Conservation (phyloP, 2,797 vertebrate genomes). For the Xerus rutilus region DNA sequence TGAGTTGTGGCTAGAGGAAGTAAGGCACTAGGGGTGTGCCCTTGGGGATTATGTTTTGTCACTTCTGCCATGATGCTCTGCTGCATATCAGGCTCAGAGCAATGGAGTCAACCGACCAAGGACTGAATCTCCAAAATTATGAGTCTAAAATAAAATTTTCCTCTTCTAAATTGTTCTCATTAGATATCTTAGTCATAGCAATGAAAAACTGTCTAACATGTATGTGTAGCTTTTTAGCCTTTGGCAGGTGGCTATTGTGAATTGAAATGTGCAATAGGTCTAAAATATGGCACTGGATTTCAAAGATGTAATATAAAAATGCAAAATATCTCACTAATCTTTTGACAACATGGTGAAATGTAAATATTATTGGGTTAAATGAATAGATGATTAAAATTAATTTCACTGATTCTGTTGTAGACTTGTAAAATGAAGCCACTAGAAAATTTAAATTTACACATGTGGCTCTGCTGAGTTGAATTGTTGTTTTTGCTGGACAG, state of each 20-base stretch:
- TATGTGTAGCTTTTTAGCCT: background rate
- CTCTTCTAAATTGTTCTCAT: no score
- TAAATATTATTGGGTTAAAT: background rate
- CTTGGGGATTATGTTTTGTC: no score
- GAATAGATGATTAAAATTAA: background rate
- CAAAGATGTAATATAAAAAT: conserved; percentile 13
- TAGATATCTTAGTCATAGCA: no score
- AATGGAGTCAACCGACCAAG: no score
- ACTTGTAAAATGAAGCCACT: background rate
- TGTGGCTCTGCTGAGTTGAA: background rate
- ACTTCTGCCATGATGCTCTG: no score
- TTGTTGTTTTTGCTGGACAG: background rate
- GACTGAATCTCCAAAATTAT: no score
- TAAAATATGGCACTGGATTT: background rate
- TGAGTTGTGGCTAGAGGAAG: no score
- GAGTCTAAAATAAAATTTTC: no score
- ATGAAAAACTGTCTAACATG: no score
- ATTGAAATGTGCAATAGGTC: background rate
- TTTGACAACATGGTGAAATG: background rate
- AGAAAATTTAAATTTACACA: background rate
- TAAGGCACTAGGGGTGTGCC: no score
- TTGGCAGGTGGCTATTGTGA: background rate
- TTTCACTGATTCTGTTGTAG: background rate
- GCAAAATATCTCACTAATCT: background rate
- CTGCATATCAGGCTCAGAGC: no score